Base-by-base conservation (phyloP, 2,113 vertebrate species). In the Cyprinodon tularosa region DNA sequence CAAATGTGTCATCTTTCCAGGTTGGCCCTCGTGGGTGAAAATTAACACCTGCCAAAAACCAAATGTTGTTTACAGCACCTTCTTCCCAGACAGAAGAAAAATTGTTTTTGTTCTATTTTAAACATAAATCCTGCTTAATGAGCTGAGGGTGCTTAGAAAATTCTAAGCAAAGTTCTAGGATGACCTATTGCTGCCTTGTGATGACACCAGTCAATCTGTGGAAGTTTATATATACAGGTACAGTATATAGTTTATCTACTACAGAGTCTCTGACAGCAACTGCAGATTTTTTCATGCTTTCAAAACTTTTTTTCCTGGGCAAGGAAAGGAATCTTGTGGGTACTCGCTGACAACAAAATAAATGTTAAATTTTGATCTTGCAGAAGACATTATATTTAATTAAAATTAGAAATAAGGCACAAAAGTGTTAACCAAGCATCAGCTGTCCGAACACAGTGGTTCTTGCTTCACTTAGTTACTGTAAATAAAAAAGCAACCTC, bases 41-140 rank as follows among this genome's bases (percentile, higher is more conserved):
- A 67, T 72, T 20, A 77, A 77, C 76, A 80, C 71, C 77, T 83
- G 74, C 60, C 67, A 75, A 68, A 77, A 67, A 59, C 40, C 70
- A 66, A 72, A 64, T 73, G 76, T 42, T 79, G 78, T 79, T 78
- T 66, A 59, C 64, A 40, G 60, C 73, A 47, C 2, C 20, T 12
- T 37, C 17, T 11, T n/a, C 53, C 63, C 60, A 11, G 63, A 1
- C 72, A 63, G 71, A 53, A 59, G 71, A 62, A 9, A 0, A 37
- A 36, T 14, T 47, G 62, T n/a, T 69, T 53, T 42, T 63, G 53
- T 69, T 66, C 45, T 68, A 22, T 74, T 80, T 64, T 20, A 40
- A 68, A 68, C 1, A 39, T 47, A 14, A 17, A 57, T 57, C 64
- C n/a, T 3, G 36, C 17, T 68, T 57, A 14, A 13, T 40, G 59